phyloP scores from a whole-genome alignment of 2,113 vertebrate species.

The Mesoclemmys tuberculata region DNA sequence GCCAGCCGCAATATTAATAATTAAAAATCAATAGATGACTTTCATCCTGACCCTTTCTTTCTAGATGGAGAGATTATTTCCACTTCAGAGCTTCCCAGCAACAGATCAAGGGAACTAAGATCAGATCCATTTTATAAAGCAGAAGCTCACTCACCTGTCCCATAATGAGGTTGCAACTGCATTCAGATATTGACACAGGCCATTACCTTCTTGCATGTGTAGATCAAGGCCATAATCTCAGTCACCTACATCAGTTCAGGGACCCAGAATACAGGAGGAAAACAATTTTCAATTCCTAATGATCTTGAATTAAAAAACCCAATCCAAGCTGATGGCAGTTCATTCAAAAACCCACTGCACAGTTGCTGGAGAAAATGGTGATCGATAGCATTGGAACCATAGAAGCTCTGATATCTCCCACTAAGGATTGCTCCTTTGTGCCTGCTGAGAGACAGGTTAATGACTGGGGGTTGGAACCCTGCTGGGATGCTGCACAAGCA shows the following conservation, averaged over 20 bases:
- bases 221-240: background rate
- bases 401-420: background rate
- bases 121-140: background rate
- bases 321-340: background rate
- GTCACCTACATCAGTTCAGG: background rate
- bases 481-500: background rate
- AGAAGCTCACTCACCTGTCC: background rate
- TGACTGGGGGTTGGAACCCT: background rate
- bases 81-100: background rate
- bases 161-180: background rate
- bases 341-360: background rate
- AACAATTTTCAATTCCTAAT: accelerated
- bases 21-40: no score
- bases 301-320: background rate
- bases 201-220: background rate
- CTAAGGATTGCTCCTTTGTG: background rate
- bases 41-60: no score
- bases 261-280: background rate
- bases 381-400: background rate
- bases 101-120: background rate
- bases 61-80: background rate
- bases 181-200: background rate
- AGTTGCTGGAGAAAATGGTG: background rate
- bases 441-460: background rate
- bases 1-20: no score